A percentile compares a stretch with the other conserved stretches of the same genome.
phyloP scores from a whole-genome alignment of 2,888 invertebrate species.

The Cosmopolites sordidus region DNA sequence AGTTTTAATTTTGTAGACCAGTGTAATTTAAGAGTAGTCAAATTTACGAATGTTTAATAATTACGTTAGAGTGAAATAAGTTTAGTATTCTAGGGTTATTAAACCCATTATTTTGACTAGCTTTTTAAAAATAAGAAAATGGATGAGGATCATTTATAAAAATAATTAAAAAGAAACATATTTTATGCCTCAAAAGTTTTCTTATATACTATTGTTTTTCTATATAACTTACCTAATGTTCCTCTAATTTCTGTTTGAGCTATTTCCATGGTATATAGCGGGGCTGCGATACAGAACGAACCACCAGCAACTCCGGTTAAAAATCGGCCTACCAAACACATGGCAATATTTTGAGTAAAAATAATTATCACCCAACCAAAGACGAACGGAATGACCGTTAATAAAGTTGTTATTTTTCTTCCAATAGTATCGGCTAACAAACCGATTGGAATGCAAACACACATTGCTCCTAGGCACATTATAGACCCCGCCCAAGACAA shows the following conservation, averaged over 20 bases:
- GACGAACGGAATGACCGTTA: slow-evolving; percentile 63
- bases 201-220: too few species aligned
- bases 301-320: slow-evolving; percentile 70
- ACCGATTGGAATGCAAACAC: slow-evolving; percentile 70
- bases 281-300: slow-evolving; percentile 76
- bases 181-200: too few species aligned
- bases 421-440: slow-evolving; percentile 49
- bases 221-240: slow-evolving; percentile 58
- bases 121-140: too few species aligned
- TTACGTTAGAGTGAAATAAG: too few species aligned
- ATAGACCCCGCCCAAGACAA: slow-evolving; percentile 66
- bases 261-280: slow-evolving; percentile 82
- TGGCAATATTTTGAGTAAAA: slow-evolving; percentile 58
- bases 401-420: slow-evolving; percentile 65
- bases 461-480: slow-evolving; percentile 67
- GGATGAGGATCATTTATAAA: too few species aligned
- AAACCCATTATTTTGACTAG: too few species aligned
- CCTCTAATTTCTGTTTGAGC: slow-evolving; percentile 80
- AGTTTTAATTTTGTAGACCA: too few species aligned
- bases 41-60: too few species aligned
- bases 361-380: slow-evolving; percentile 71
- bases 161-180: too few species aligned
- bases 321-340: slow-evolving; percentile 64
- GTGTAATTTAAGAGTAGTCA: too few species aligned
- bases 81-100: too few species aligned